Evolutionary conservation across 2,797 vertebrate genomes (phyloP).

Genomic region (Erithacus rubecula): DNA sequence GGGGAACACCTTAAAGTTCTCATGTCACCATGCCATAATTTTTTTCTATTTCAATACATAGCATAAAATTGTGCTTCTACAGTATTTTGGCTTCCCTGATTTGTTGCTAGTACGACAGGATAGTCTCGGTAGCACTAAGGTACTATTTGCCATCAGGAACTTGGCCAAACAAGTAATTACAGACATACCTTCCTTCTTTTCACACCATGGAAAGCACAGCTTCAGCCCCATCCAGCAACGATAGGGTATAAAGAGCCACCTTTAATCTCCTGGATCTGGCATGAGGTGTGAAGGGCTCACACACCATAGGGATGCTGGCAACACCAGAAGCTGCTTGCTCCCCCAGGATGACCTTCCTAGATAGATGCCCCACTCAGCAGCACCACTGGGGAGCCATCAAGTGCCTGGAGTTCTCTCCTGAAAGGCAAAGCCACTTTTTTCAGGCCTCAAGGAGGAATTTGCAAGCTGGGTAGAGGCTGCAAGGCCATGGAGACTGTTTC

Average conservation of each 20-base stretch:
- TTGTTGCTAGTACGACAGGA: not conserved
- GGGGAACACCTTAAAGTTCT: not conserved
- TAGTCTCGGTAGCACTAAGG: not conserved
- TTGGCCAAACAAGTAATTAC: not conserved
- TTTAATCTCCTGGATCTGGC: not conserved
- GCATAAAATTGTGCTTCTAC: not conserved
- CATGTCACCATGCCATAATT: not conserved
- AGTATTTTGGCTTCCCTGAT: not conserved
- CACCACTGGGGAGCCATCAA: rapidly evolving
- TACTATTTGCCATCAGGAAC: not conserved
- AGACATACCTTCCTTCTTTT: not conserved
- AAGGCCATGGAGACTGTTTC: not conserved
- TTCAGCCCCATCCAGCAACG: not conserved
- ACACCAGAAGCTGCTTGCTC: not conserved
- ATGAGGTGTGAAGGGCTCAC: rapidly evolving
- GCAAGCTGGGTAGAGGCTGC: rapidly evolving
- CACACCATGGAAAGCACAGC: rapidly evolving
- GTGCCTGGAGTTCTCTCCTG: not conserved
- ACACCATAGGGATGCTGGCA: not conserved
- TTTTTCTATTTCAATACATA: not conserved
- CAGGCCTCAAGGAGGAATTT: not conserved
- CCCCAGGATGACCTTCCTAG: not conserved
- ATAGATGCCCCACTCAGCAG: not conserved
- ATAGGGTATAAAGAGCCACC: not conserved
- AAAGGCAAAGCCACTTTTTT: not conserved